These are phyloP conservation scores for Lindbergichthys nudifrons DNA, from an alignment of 2,797 vertebrate genomes.

Conservation along the genomic window DNA sequence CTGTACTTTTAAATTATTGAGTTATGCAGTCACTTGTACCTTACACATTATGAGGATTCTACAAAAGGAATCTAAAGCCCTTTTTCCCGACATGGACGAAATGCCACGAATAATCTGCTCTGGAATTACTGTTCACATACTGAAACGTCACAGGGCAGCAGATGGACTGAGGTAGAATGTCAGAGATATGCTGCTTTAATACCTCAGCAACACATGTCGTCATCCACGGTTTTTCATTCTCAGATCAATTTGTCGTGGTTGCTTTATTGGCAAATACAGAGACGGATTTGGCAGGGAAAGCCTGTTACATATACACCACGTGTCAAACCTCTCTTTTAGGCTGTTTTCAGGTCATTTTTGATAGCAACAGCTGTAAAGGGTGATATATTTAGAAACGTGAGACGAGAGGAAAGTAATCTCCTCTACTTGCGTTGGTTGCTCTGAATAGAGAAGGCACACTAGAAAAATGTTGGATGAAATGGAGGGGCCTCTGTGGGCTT, in stretches of 20 bases:
- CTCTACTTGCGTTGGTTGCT: conserved; percentile 27
- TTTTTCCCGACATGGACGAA: conserved; percentile 26
- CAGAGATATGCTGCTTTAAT: conserved; percentile 51
- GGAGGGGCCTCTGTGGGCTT: conserved; percentile 22
- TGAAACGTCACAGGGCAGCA: conserved; percentile 56
- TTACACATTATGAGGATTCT: conserved; percentile 18
- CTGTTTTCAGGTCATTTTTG: conserved; percentile 75
- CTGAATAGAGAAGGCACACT: conserved; percentile 27
- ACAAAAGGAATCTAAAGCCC: conserved; percentile 16
- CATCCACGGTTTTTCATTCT: conserved; percentile 60
- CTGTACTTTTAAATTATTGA: conserved; percentile 39
- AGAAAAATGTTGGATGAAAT: conserved; percentile 7
- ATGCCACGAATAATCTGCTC: conserved; percentile 39
- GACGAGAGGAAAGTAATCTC: conserved; percentile 50
- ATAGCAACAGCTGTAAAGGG: conserved; percentile 69
- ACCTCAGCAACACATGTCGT: conserved; percentile 32
- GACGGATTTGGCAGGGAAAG: conserved; percentile 65
- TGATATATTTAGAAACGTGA: conserved; percentile 73
- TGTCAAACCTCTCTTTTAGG: conserved; percentile 61
- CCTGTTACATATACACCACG: conserved; percentile 61
- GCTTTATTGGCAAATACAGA: conserved; percentile 65
- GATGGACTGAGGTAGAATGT: conserved; percentile 55
- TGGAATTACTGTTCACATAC: conserved; percentile 43
- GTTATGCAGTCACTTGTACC: conserved; percentile 17
- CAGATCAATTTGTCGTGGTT: conserved; percentile 67